Percentiles rank a stretch among this genome's conserved stretches.
phyloP scores from a whole-genome alignment of 1,140 invertebrate species.

The Acyrthosiphon pisum region DNA sequence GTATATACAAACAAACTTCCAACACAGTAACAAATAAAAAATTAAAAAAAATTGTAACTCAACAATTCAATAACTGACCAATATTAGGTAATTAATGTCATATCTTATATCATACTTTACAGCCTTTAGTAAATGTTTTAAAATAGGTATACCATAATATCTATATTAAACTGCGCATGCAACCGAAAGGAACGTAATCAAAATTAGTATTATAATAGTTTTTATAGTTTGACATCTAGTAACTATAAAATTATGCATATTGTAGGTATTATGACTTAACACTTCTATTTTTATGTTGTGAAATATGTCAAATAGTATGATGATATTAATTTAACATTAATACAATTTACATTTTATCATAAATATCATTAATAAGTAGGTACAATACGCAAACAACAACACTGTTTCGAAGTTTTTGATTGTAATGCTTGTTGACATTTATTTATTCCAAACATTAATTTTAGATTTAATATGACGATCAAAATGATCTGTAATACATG shows the following conservation, averaged over 20 bases:
- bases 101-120: background rate
- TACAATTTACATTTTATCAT: background rate
- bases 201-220: background rate
- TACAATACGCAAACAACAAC: background rate
- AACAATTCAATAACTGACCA: background rate
- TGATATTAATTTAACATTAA: background rate
- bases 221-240: constrained; percentile 1
- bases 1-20: background rate
- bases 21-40: background rate
- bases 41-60: background rate
- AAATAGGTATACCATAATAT: background rate
- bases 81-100: background rate
- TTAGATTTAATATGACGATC: background rate
- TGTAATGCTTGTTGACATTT: background rate
- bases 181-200: background rate
- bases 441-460: background rate
- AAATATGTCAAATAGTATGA: background rate
- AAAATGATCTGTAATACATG: background rate
- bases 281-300: background rate
- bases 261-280: background rate
- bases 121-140: background rate
- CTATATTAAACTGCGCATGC: background rate
- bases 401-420: background rate
- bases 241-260: background rate
- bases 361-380: background rate